Percentiles rank a stretch among this genome's conserved stretches.
Evolutionary conservation across 2,888 invertebrate species (phyloP).

Genomic region (Perizoma flavofasciatum): DNA sequence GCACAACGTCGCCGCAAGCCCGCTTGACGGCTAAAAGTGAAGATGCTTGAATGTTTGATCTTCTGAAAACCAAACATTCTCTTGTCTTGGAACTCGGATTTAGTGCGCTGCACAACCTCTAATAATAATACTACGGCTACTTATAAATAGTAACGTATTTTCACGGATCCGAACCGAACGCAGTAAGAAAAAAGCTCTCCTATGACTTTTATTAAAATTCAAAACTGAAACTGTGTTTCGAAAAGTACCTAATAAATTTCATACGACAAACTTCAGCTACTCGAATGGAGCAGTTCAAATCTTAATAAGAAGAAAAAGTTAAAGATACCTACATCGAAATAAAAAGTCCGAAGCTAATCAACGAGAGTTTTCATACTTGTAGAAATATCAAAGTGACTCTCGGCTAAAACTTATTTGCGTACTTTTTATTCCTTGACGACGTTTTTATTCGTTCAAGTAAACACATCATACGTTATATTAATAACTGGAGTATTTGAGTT

Average conservation of each 20-base stretch:
- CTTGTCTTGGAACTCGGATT: too few species aligned
- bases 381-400: constrained; percentile 70
- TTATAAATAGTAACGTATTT: too few species aligned
- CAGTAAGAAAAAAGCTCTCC: too few species aligned
- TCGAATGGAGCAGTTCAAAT: constrained; percentile 52
- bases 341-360: constrained; percentile 71
- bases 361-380: constrained; percentile 69
- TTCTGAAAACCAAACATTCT: too few species aligned
- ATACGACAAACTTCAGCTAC: constrained; percentile 50
- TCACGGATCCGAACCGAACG: too few species aligned
- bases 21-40: too few species aligned
- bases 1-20: too few species aligned
- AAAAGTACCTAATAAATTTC: constrained; percentile 36
- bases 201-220: not conserved
- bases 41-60: too few species aligned
- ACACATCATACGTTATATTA: constrained; percentile 20
- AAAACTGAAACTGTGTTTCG: constrained; percentile 7
- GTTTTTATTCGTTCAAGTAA: constrained; percentile 29
- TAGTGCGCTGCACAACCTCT: too few species aligned
- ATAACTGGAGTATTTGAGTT: not conserved
- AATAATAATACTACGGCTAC: too few species aligned
- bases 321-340: constrained; percentile 57
- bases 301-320: constrained; percentile 58
- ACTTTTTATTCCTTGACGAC: constrained; percentile 52
- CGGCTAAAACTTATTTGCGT: constrained; percentile 60